A percentile compares a stretch with the other conserved stretches of the same genome.
phyloP scores from a whole-genome alignment of 2,797 vertebrate species.

The Synanceia verrucosa region DNA sequence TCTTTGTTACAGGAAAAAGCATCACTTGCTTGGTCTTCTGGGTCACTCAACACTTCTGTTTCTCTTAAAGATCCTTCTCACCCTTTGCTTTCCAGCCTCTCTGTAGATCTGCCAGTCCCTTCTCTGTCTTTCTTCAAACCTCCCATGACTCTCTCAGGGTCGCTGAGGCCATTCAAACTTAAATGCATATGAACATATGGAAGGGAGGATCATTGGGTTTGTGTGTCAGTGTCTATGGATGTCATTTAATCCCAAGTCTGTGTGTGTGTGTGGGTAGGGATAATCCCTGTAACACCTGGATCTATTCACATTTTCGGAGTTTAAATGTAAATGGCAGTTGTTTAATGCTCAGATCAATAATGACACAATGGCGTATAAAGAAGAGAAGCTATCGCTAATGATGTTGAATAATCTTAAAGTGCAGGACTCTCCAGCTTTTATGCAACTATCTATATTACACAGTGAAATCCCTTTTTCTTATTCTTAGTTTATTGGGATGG shows the following conservation, averaged over 20 bases:
- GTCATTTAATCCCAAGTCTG: constrained; percentile 40
- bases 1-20: constrained; percentile 19
- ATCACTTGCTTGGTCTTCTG: constrained; percentile 28
- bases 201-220: constrained; percentile 39
- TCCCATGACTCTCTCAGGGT: constrained; percentile 23
- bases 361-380: not conserved
- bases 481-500: not conserved
- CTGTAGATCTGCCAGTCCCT: constrained; percentile 8
- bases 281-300: constrained; percentile 62
- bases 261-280: constrained; percentile 39
- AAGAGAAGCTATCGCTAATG: not conserved
- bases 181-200: constrained; percentile 60
- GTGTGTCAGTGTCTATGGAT: constrained; percentile 25
- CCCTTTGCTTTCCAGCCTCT: constrained; percentile 13
- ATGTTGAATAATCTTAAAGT: not conserved
- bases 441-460: not conserved
- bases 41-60: constrained; percentile 19
- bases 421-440: not conserved
- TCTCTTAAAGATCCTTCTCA: constrained; percentile 14
- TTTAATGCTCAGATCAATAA: constrained; percentile 20
- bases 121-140: constrained; percentile 2
- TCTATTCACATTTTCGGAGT: constrained; percentile 43
- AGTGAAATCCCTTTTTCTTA: not conserved
- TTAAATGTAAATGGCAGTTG: constrained; percentile 41
- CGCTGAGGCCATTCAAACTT: constrained; percentile 46